A percentile compares a stretch with the other conserved stretches of the same genome.
phyloP scores from a whole-genome alignment of 2,797 vertebrate species.

The Morus bassanus region DNA sequence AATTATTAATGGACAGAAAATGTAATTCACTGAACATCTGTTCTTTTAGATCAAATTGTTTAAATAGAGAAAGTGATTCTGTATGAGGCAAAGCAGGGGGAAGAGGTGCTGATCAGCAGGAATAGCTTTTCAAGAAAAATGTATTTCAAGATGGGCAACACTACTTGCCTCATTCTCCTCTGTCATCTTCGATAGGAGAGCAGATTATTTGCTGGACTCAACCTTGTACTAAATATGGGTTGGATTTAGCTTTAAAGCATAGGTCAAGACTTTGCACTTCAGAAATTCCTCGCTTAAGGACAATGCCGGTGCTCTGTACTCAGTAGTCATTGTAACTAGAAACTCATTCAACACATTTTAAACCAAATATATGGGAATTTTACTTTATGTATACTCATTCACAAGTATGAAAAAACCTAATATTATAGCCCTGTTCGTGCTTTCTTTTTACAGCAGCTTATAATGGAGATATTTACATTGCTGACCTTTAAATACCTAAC shows the following conservation, averaged over 20 bases:
- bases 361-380: neutral
- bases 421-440: neutral
- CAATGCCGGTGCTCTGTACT: neutral
- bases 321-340: neutral
- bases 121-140: neutral
- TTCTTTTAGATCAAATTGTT: neutral
- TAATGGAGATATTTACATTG: neutral
- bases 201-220: neutral
- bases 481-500: neutral
- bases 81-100: neutral
- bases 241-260: neutral
- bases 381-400: neutral
- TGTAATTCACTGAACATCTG: conserved; percentile 38
- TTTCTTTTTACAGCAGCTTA: neutral
- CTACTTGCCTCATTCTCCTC: neutral
- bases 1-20: conserved; percentile 37
- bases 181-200: rapidly evolving
- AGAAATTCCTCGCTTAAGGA: neutral
- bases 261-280: neutral
- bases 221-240: neutral
- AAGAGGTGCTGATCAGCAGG: neutral
- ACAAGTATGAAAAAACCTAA: neutral
- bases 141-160: neutral
- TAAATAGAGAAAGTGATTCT: neutral
- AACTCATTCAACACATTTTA: neutral